Evolutionary conservation across 2,113 vertebrate genomes (phyloP).

Genomic region (Arizona elegans): DNA sequence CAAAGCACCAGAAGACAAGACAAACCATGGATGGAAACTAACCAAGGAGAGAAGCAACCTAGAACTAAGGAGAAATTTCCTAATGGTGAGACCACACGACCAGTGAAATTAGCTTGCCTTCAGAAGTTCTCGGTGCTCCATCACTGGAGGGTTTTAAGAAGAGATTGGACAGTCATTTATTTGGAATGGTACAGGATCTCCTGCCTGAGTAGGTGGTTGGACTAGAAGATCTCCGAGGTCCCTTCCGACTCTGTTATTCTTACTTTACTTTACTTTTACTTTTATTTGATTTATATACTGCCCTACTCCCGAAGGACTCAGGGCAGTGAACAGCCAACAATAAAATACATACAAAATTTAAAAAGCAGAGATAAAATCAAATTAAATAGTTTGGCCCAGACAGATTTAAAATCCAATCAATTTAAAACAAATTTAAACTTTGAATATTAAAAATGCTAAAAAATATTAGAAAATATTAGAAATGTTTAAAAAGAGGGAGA

Average conservation of each 20-base stretch:
- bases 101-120: background rate
- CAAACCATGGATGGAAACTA: background rate
- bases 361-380: too few relatives aligned
- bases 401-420: too few relatives aligned
- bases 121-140: background rate
- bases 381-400: too few relatives aligned
- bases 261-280: too few relatives aligned
- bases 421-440: too few relatives aligned
- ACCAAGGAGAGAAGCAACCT: background rate
- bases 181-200: background rate
- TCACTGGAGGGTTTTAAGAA: background rate
- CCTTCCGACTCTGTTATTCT: background rate
- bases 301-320: too few relatives aligned
- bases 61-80: background rate
- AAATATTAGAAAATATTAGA: too few relatives aligned
- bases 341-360: too few relatives aligned
- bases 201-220: background rate
- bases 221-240: background rate
- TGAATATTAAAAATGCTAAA: too few relatives aligned
- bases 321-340: too few relatives aligned
- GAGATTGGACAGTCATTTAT: background rate
- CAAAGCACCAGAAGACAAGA: background rate
- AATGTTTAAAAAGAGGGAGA: too few relatives aligned
- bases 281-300: too few relatives aligned
- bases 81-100: background rate